Conservation (phyloP, 2,797 vertebrate genomes). For the Corythornis leucogaster region DNA sequence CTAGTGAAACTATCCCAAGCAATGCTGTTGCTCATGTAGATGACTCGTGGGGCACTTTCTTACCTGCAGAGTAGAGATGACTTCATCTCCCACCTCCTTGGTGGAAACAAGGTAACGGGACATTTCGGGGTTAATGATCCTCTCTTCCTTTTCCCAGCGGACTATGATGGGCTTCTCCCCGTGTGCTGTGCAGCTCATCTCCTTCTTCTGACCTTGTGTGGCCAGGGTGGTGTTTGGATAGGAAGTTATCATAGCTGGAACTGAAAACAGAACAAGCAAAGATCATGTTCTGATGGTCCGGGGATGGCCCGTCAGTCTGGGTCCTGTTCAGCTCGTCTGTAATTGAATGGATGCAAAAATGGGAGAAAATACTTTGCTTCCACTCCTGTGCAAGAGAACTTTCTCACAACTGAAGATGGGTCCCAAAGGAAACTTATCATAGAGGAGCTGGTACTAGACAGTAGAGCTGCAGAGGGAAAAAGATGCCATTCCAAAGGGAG, state of each 20-base stretch:
- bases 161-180: constrained; percentile 99
- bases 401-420: background rate
- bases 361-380: background rate
- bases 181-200: constrained; percentile 95
- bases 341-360: background rate
- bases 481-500: background rate
- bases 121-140: constrained; percentile 98
- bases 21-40: background rate
- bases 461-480: background rate
- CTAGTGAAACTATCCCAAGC: background rate
- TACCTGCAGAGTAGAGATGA: constrained; percentile 96
- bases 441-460: background rate
- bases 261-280: constrained; percentile 73
- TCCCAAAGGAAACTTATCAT: background rate
- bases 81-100: constrained; percentile 94
- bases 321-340: background rate
- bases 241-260: constrained; percentile 98
- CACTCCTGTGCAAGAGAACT: background rate
- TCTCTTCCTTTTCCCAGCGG: constrained; percentile 98
- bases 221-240: constrained; percentile 98
- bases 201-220: constrained; percentile 96
- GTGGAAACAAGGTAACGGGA: constrained; percentile 95
- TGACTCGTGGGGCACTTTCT: background rate
- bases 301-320: background rate
- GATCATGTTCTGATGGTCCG: background rate